Base-by-base conservation (phyloP, 1,140 invertebrate genomes). In the Proales similis region DNA sequence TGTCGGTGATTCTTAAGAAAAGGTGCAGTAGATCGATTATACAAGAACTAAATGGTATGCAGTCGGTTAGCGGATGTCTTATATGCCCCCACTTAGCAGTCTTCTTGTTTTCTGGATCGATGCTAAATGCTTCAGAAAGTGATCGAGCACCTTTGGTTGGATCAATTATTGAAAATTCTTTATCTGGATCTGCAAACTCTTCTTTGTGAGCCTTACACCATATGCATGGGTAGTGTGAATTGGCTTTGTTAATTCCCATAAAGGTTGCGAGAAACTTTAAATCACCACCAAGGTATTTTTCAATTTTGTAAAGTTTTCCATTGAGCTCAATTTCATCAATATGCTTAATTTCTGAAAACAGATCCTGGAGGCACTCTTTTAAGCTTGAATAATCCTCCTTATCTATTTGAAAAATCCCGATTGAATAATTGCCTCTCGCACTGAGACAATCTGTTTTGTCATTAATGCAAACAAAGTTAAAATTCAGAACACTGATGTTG, bases 31-130 rank as follows among this genome's bases (percentile, higher is more conserved):
- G n/a, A 22, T 20, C 19, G 17, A 22, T 46, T 12, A 46, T 17
- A 46, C 26, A 46, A 4, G 26, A 26, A 9, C 12, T 1, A 24
- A 4, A 4, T 4, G 45, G 45, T 20, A 5, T 46, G 7, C 30
- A 22, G 7, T 11, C 7, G 24, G 12, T 12, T 12, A 19, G 9
- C 26, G 12, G 12, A 17, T 46, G 30, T 17, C 12, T 27, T 46
- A 46, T 26, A 19, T 46, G 4, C 26, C 20, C 19, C 20, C 20
- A 45, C 26, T 45, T 45, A 19, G 42, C 20, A 45, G 20, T 45
- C 26, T 45, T 45, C 26, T 45, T 45, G 45, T 26, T 27, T 46
- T 46, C 30, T 46, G 11, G 45, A 46, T 46, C 30, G 14, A 12
- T 46, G 26, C 42, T n/a, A n/a, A n/a, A n/a, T n/a, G n/a, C n/a